Conservation (phyloP, 2,113 vertebrate species). For the Etia nguti region DNA sequence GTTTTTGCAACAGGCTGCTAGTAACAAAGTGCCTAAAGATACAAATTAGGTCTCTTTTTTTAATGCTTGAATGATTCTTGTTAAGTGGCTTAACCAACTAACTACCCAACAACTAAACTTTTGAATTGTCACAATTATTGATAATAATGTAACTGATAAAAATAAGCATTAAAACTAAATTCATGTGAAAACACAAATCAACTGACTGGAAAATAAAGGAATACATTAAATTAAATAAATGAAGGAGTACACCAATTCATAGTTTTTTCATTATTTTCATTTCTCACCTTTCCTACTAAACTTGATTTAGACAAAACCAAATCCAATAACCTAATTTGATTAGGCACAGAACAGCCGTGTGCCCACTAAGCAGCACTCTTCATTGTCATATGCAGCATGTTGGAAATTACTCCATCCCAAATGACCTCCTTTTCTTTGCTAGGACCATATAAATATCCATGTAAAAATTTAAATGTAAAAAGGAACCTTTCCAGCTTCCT, state of each 20-base stretch:
- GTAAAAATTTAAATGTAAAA: not conserved
- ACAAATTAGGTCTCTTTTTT: not conserved
- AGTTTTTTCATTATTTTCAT: not conserved
- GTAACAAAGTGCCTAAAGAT: not conserved
- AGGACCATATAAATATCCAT: constrained; percentile 1
- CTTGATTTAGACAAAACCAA: not conserved
- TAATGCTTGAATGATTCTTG: not conserved
- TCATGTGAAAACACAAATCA: not conserved
- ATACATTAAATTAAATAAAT: not conserved
- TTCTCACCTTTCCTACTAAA: not conserved
- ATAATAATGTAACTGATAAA: not conserved
- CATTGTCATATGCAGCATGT: not conserved
- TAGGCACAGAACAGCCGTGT: not conserved
- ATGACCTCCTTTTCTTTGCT: not conserved
- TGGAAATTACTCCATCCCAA: not conserved
- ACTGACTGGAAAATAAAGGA: not conserved
- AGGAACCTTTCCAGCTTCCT: not conserved
- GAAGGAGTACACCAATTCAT: not conserved
- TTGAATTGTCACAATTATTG: no score
- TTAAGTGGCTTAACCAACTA: not conserved
- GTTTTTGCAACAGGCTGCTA: not conserved
- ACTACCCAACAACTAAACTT: not conserved
- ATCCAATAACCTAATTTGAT: not conserved
- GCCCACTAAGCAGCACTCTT: not conserved
- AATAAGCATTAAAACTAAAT: not conserved